Conservation (phyloP, 2,888 invertebrate species). For the Blomia tropicalis region DNA sequence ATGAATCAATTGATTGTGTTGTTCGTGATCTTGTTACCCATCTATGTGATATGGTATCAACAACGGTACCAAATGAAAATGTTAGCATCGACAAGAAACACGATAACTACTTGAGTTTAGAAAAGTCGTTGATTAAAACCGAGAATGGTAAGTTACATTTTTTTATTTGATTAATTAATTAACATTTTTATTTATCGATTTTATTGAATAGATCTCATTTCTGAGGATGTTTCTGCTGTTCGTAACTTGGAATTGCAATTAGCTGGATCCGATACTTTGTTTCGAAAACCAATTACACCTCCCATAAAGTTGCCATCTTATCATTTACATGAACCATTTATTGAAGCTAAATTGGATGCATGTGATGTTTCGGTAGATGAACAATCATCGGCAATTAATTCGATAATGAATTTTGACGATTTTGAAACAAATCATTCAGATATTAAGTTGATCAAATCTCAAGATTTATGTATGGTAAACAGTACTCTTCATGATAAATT, state of each 20-base stretch:
- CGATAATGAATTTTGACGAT: neutral
- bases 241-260: constrained; percentile 5
- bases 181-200: neutral
- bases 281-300: neutral
- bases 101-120: neutral
- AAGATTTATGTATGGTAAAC: too few species aligned
- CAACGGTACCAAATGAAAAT: neutral
- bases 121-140: neutral
- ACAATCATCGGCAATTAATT: neutral
- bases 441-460: too few species aligned
- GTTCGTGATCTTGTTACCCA: neutral
- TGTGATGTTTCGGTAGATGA: neutral
- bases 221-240: constrained; percentile 2
- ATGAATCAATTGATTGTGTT: neutral
- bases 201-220: neutral
- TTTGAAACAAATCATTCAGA: neutral
- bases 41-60: neutral
- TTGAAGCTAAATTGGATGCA: neutral
- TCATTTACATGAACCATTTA: neutral
- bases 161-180: too few species aligned
- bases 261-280: neutral
- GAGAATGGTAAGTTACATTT: neutral
- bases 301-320: neutral
- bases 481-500: too few species aligned
- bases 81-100: neutral